Conservation (phyloP, 2,797 vertebrate genomes). For the Eidolon dupreanum region DNA sequence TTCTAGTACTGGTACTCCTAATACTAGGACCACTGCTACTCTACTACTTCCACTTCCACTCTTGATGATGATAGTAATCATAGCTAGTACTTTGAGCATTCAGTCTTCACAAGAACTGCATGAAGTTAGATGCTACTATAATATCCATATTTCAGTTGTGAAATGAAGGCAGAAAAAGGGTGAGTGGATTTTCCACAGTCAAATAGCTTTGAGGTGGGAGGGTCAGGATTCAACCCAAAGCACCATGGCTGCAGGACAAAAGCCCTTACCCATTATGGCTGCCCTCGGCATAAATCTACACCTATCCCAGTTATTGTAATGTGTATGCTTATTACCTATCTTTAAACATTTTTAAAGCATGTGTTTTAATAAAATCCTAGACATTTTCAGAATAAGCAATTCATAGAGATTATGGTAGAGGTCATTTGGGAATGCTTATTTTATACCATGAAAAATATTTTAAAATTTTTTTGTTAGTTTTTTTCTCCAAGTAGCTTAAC, state of each 20-base stretch:
- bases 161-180: background rate
- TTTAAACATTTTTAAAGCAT: background rate
- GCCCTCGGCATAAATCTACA: background rate
- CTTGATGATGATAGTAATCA: background rate
- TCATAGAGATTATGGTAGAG: background rate
- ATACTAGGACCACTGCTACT: background rate
- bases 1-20: background rate
- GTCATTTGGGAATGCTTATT: background rate
- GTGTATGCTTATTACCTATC: background rate
- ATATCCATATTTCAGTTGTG: background rate
- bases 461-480: background rate
- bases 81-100: background rate
- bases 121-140: background rate
- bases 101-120: background rate
- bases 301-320: background rate
- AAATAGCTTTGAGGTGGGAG: background rate
- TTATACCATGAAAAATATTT: background rate
- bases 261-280: background rate
- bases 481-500: background rate
- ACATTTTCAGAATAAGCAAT: background rate
- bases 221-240: background rate
- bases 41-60: background rate
- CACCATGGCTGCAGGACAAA: too few species aligned
- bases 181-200: background rate
- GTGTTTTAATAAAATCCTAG: background rate